phyloP scores from a whole-genome alignment of 2,113 vertebrate species.

The Barbus barbus region DNA sequence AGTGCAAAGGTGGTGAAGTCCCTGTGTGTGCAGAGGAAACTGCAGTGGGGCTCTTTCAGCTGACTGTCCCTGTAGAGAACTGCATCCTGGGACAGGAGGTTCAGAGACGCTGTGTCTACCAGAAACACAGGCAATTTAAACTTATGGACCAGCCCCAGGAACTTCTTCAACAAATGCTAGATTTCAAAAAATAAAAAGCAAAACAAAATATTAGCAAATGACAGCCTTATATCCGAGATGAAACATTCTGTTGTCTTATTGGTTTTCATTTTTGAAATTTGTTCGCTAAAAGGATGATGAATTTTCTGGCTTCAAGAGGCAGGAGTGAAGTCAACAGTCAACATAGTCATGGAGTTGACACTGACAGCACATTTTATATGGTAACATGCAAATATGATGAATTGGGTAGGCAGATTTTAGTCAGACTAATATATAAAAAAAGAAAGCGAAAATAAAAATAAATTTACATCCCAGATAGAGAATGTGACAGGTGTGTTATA shows the following conservation, averaged over 20 bases:
- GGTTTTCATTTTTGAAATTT: not conserved
- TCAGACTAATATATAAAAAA: not conserved
- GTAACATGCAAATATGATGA: no score
- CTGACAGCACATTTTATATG: no score
- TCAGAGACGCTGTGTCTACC: slow-evolving; percentile 81
- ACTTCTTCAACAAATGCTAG: slow-evolving; percentile 84
- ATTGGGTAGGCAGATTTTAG: not conserved
- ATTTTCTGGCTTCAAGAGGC: no score
- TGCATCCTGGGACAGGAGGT: slow-evolving; percentile 80
- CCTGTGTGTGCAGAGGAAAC: slow-evolving; percentile 83
- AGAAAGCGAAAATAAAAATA: no score
- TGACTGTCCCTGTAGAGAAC: slow-evolving; percentile 70
- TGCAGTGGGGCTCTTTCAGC: slow-evolving; percentile 76
- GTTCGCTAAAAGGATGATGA: not conserved
- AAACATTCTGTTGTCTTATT: not conserved
- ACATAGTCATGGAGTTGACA: no score
- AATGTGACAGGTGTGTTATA: no score
- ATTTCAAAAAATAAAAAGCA: not conserved
- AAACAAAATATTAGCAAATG: not conserved
- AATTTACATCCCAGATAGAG: no score
- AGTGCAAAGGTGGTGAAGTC: slow-evolving; percentile 86
- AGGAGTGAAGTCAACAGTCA: no score
- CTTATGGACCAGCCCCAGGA: slow-evolving; percentile 79
- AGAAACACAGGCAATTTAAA: slow-evolving; percentile 87
- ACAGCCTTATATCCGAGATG: slow-evolving; percentile 38